Percentiles rank a stretch among this genome's conserved stretches.
Conservation (phyloP, 1,140 invertebrate genomes). For the Bombus polaris region DNA sequence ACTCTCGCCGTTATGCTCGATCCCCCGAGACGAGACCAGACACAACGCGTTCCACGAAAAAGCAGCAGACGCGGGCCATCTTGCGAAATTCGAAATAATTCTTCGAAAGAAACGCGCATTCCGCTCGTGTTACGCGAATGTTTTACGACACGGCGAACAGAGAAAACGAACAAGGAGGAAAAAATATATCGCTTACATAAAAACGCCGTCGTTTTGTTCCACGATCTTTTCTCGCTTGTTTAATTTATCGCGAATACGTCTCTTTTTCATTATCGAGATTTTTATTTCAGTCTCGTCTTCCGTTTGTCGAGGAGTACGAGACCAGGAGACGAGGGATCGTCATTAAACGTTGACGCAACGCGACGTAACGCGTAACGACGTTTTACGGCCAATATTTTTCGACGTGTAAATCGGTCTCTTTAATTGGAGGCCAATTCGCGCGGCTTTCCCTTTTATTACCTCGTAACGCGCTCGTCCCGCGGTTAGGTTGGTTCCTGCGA, state of each 20-base stretch:
- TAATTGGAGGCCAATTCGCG: slow-evolving; percentile 51
- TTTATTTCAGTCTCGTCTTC: neutral
- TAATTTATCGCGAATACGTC: slow-evolving; percentile 47
- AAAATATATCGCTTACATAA: slow-evolving; percentile 43
- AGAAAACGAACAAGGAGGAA: neutral
- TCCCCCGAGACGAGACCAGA: neutral
- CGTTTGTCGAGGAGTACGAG: neutral
- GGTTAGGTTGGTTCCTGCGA: neutral
- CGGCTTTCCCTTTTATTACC: slow-evolving; percentile 57
- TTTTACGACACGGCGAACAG: slow-evolving; percentile 16
- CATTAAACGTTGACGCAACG: slow-evolving; percentile 47
- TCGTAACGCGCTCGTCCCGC: neutral
- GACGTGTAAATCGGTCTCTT: slow-evolving; percentile 45
- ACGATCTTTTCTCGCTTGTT: neutral
- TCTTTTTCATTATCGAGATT: neutral
- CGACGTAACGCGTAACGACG: slow-evolving; percentile 32
- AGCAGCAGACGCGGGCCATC: neutral
- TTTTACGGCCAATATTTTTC: slow-evolving; percentile 62
- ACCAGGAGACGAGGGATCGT: slow-evolving; percentile 21
- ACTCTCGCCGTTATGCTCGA: slow-evolving; percentile 66
- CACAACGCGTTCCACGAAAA: neutral
- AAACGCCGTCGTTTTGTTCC: slow-evolving; percentile 27
- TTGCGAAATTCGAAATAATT: slow-evolving; percentile 42
- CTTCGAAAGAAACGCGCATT: neutral
- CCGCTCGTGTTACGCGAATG: slow-evolving; percentile 20